Evolutionary conservation across 2,113 vertebrate species (phyloP), one percentile per base, ranked within the genome.

Genomic region (Labeo rohita): DNA sequence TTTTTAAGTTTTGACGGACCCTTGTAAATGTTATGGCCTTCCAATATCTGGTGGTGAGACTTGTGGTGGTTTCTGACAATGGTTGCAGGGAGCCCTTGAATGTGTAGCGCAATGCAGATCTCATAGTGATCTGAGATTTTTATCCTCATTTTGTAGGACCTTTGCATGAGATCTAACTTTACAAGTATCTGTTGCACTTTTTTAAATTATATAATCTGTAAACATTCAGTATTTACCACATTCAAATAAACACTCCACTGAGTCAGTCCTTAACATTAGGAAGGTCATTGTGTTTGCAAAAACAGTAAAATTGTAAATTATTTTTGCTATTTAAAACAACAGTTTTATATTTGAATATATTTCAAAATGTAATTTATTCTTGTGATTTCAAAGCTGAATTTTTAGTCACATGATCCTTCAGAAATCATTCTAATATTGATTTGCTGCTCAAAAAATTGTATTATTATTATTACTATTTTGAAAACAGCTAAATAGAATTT

Each of bases 21-120:
- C 63, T 82, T 70, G 34, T 72, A 73, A 54, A 74, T 21, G 45
- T 75, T 49, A 75, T 21, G 49, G 65, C 77, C 80, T 87, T 85
- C 83, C 79, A 78, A 34, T 80, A 59, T 80, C 68, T 78, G 61
- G n/a, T 34, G 18, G 8, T 21, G 56, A 0, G 6, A 59, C 75
- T 34, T 84, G 23, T 47, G 13, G 74, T 63, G 36, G 61, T 68
- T 63, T 56, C 59, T 84, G 59, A 84, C 45, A 82, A 21, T 52
- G 61, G 63, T 52, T 52, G 54, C 15, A 23, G 10, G 72, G 72
- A 74, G 10, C 18, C 43, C 11, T 49, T 74, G 43, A 74, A 74
- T n/a, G 43, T 23, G 43, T 11, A 49, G 21, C 6, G 43, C 10
- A 12, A n/a, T 23, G 45, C 1, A 49, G 45, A 49, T 74, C 0